Conservation (phyloP, 2,888 invertebrate species). For the Oscheius sp. region DNA sequence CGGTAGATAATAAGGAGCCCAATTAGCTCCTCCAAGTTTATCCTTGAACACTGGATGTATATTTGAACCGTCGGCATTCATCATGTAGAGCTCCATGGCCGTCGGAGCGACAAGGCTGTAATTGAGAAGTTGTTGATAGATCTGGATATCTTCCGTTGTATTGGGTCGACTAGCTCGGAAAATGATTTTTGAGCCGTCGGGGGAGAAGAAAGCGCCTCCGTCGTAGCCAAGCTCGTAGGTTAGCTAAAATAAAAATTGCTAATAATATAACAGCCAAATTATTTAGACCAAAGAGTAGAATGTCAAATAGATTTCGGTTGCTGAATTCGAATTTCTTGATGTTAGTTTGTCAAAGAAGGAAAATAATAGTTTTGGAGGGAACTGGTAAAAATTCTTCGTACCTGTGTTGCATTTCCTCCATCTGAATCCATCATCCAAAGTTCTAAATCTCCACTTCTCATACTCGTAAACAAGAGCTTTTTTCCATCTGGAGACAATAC, state of each 20-base stretch:
- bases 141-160: constrained; percentile 40
- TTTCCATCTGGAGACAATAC: constrained; percentile 33
- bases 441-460: constrained; percentile 53
- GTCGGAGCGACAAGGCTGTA: constrained; percentile 49
- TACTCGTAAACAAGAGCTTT: constrained; percentile 48
- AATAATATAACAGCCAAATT: too few species aligned
- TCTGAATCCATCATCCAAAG: constrained; percentile 55
- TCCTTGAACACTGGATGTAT: constrained; percentile 50
- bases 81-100: constrained; percentile 60
- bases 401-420: constrained; percentile 47
- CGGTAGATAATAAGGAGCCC: constrained; percentile 57
- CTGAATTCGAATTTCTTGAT: too few species aligned
- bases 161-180: constrained; percentile 56
- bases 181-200: constrained; percentile 60
- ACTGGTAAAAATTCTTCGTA: not conserved
- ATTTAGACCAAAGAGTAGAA: too few species aligned
- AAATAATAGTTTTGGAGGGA: too few species aligned
- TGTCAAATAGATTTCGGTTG: too few species aligned
- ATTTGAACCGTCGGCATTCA: constrained; percentile 59
- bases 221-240: constrained; percentile 57
- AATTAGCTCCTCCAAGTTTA: constrained; percentile 51
- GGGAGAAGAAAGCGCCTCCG: constrained; percentile 53
- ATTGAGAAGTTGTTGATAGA: constrained; percentile 41
- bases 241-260: constrained; percentile 33
- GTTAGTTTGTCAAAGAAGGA: too few species aligned